Percentiles rank a stretch among this genome's conserved stretches.
Evolutionary conservation across 2,888 invertebrate genomes (phyloP).

Genomic region (Drosophila picticornis): DNA sequence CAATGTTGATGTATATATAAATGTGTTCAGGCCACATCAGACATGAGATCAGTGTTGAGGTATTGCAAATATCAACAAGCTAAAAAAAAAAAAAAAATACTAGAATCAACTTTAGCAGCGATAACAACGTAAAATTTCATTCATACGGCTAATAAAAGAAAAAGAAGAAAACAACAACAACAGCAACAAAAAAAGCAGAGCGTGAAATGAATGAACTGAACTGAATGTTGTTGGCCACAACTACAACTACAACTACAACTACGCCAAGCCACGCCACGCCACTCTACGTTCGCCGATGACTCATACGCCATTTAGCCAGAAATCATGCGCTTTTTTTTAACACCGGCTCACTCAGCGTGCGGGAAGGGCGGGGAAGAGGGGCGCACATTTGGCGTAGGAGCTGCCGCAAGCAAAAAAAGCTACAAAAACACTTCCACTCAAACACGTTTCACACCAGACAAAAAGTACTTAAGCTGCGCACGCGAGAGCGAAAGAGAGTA

Average conservation of each 20-base stretch:
- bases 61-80: slow-evolving; percentile 37
- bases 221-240: slow-evolving; percentile 44
- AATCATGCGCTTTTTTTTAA: slow-evolving; percentile 67
- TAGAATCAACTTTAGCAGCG: slow-evolving; percentile 34
- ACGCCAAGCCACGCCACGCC: slow-evolving; percentile 19
- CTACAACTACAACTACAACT: slow-evolving; percentile 43
- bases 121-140: slow-evolving; percentile 59
- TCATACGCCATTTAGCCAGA: slow-evolving; percentile 72
- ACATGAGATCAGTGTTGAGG: slow-evolving; percentile 11
- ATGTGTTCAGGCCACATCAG: not conserved
- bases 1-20: not conserved
- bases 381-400: slow-evolving; percentile 14
- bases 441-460: slow-evolving; percentile 38
- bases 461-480: slow-evolving; percentile 38
- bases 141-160: slow-evolving; percentile 47
- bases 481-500: slow-evolving; percentile 3
- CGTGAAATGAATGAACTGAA: slow-evolving; percentile 68
- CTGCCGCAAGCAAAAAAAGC: slow-evolving; percentile 11
- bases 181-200: slow-evolving; percentile 20
- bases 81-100: slow-evolving; percentile 8
- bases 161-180: not conserved
- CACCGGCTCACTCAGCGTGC: slow-evolving; percentile 39
- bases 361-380: not conserved
- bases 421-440: slow-evolving; percentile 20
- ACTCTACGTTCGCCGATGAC: slow-evolving; percentile 55